These are phyloP conservation scores for Cryptocephalus moraei DNA, from an alignment of 2,888 invertebrate genomes.

Conservation along the genomic window DNA sequence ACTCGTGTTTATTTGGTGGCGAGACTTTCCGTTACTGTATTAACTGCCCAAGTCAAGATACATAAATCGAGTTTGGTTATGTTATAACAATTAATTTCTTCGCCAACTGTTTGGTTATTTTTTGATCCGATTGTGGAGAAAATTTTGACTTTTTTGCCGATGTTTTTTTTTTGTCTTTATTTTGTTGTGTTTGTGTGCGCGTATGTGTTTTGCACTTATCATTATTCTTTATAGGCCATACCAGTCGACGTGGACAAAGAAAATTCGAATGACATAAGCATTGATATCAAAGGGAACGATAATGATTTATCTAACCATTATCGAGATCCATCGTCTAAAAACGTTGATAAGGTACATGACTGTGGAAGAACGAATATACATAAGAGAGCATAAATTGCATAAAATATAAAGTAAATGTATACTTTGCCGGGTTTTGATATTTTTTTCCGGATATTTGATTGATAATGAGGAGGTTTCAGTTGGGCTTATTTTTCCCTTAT, in stretches of 20 bases:
- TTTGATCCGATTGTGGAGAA: not conserved
- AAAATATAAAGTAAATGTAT: too few relatives aligned
- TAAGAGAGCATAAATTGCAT: too few relatives aligned
- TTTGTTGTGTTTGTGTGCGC: slow-evolving; percentile 1
- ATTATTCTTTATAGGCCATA: slow-evolving; percentile 33
- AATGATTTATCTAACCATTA: slow-evolving; percentile 26
- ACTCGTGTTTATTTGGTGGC: too few relatives aligned
- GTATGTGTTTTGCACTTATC: slow-evolving; percentile 7
- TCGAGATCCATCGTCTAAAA: slow-evolving; percentile 23
- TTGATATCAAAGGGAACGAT: slow-evolving; percentile 32
- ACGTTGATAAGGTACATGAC: slow-evolving; percentile 22
- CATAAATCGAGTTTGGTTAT: too few relatives aligned
- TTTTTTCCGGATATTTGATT: too few relatives aligned
- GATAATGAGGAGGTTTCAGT: too few relatives aligned
- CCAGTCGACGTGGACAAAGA: slow-evolving; percentile 31
- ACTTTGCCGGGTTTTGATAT: too few relatives aligned
- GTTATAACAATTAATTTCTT: too few relatives aligned
- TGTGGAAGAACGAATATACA: not conserved
- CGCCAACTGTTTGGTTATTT: too few relatives aligned
- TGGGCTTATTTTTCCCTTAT: too few relatives aligned
- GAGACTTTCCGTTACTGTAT: too few relatives aligned
- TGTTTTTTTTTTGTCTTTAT: not conserved
- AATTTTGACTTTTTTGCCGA: not conserved
- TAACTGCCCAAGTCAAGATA: too few relatives aligned
- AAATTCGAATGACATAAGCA: slow-evolving; percentile 31